These are phyloP conservation scores for Cyrtorhinus lividipennis DNA, from an alignment of 1,140 invertebrate genomes.

Conservation along the genomic window DNA sequence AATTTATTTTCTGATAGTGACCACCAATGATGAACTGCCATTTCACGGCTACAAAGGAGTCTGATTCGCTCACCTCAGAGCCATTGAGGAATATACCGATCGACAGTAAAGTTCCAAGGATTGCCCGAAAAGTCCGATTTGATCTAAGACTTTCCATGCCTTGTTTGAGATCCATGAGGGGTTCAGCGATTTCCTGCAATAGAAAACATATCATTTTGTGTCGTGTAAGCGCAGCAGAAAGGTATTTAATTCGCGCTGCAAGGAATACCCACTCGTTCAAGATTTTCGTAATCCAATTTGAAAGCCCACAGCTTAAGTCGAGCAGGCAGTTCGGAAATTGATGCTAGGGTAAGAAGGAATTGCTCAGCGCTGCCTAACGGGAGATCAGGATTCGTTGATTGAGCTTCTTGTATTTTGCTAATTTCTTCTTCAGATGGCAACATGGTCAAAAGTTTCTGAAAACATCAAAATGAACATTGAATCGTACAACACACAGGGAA, in stretches of 20 bases:
- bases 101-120: conserved; percentile 81
- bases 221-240: neutral
- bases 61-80: conserved; percentile 59
- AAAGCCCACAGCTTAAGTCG: conserved; percentile 96
- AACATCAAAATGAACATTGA: neutral
- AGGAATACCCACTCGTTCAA: conserved; percentile 88
- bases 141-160: conserved; percentile 78
- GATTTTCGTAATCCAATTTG: conserved; percentile 93
- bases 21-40: too few relatives aligned
- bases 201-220: neutral
- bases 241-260: neutral
- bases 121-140: conserved; percentile 89
- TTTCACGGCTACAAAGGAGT: too few relatives aligned
- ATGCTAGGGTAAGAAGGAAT: conserved; percentile 87
- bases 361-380: conserved; percentile 95
- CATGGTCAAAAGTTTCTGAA: conserved; percentile 89
- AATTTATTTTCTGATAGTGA: too few relatives aligned
- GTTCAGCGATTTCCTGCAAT: conserved; percentile 87
- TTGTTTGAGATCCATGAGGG: conserved; percentile 94
- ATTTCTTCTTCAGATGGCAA: conserved; percentile 94
- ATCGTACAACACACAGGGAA: neutral
- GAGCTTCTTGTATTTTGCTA: conserved; percentile 88
- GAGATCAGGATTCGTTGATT: conserved; percentile 83
- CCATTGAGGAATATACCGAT: conserved; percentile 98
- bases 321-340: conserved; percentile 89